Conservation (phyloP, 2,113 vertebrate genomes). For the Siniperca chuatsi region DNA sequence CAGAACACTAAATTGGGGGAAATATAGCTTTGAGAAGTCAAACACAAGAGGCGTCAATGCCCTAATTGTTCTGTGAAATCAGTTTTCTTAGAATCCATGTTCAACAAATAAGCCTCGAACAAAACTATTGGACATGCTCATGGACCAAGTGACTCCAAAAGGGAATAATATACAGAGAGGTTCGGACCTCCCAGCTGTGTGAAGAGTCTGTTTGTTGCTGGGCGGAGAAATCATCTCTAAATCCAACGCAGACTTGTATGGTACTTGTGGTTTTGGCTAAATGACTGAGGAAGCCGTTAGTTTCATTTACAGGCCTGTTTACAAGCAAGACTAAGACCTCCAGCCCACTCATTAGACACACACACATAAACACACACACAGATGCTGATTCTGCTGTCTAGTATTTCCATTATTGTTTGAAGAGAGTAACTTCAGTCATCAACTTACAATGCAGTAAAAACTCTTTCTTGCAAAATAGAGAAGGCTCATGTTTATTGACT, state of each 20-base stretch:
- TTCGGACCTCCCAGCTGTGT: conserved; percentile 40
- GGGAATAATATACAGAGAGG: not conserved
- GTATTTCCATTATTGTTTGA: conserved; percentile 12
- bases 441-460: not conserved
- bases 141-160: not conserved
- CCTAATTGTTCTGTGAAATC: conserved; percentile 7
- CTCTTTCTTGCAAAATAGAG: not conserved
- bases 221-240: conserved; percentile 20
- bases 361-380: conserved; percentile 46
- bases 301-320: conserved; percentile 67
- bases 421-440: not conserved
- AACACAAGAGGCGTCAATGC: not conserved
- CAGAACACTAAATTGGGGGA: not conserved
- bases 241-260: conserved; percentile 44
- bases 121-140: not conserved
- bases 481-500: not conserved
- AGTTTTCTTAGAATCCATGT: not conserved
- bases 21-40: not conserved
- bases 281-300: conserved; percentile 58
- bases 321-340: conserved; percentile 61
- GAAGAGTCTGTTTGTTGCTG: conserved; percentile 32
- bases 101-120: not conserved
- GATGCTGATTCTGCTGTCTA: conserved; percentile 37
- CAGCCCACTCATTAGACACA: conserved; percentile 47
- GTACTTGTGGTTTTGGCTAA: conserved; percentile 51